phyloP scores from a whole-genome alignment of 2,113 vertebrate genomes.

The Falco punctatus region DNA sequence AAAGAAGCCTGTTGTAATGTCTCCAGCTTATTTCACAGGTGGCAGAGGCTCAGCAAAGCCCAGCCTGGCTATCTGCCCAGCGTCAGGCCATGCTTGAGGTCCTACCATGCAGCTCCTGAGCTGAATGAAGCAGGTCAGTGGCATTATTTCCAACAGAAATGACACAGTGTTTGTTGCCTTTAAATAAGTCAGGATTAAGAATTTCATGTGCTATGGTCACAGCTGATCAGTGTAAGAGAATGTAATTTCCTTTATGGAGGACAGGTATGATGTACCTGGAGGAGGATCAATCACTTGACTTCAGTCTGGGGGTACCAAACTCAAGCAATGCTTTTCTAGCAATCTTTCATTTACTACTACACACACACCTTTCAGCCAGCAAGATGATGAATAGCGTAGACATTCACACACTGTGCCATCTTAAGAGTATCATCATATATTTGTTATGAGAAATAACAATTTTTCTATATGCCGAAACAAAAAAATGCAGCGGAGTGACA shows the following conservation, averaged over 20 bases:
- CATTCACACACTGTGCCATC: neutral
- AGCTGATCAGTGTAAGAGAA: neutral
- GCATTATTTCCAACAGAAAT: neutral
- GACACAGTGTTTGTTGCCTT: neutral
- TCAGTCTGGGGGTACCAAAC: neutral
- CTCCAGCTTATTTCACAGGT: neutral
- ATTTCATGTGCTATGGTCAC: neutral
- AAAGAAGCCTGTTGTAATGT: neutral
- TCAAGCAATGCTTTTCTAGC: neutral
- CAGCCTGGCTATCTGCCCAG: neutral
- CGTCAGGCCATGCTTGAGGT: accelerated
- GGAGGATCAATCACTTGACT: neutral
- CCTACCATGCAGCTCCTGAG: accelerated
- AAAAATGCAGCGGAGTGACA: neutral
- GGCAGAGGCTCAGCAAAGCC: neutral
- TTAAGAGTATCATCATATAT: neutral
- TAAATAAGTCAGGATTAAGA: neutral
- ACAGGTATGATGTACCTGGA: neutral
- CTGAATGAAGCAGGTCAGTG: neutral
- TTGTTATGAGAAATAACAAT: neutral
- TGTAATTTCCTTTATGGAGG: neutral
- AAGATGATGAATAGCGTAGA: neutral
- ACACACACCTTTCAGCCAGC: neutral
- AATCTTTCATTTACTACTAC: neutral
- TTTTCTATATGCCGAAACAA: neutral